Evolutionary conservation across 2,113 vertebrate species (phyloP).

Genomic region (Phodopus roborovskii): DNA sequence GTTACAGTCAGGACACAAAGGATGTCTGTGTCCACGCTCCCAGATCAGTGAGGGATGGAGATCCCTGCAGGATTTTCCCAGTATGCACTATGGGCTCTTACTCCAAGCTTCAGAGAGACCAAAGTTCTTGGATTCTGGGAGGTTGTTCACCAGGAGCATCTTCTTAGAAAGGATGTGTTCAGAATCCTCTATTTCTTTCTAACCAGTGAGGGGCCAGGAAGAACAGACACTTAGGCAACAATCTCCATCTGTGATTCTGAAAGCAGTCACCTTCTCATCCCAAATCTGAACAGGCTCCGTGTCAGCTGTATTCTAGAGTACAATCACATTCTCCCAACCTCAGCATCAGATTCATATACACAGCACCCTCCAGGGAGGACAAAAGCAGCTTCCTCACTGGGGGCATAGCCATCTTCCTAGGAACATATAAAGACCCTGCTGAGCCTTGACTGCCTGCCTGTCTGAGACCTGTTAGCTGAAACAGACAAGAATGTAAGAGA

Average conservation of each 20-base stretch:
- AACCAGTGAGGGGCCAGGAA: neutral
- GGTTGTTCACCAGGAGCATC: neutral
- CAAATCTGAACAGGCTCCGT: neutral
- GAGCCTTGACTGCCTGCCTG: conserved; percentile 46
- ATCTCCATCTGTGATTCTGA: conserved; percentile 41
- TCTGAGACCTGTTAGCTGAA: conserved; percentile 52
- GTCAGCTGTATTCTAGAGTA: neutral
- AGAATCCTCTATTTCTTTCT: conserved; percentile 14
- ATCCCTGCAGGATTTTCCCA: neutral
- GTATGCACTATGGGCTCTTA: neutral
- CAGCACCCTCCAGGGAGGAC: neutral
- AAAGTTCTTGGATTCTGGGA: neutral
- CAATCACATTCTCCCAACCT: neutral
- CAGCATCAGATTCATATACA: neutral
- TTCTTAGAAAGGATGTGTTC: neutral
- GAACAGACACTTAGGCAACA: neutral
- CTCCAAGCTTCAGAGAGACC: neutral
- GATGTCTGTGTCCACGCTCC: neutral
- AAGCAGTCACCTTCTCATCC: neutral
- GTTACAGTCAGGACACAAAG: neutral
- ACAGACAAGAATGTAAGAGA: conserved; percentile 65
- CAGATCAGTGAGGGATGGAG: neutral
- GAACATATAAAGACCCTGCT: neutral
- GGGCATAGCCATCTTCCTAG: neutral
- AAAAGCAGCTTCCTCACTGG: neutral